Evolutionary conservation across 2,888 invertebrate genomes (phyloP).

Genomic region (Folsomia candida): DNA sequence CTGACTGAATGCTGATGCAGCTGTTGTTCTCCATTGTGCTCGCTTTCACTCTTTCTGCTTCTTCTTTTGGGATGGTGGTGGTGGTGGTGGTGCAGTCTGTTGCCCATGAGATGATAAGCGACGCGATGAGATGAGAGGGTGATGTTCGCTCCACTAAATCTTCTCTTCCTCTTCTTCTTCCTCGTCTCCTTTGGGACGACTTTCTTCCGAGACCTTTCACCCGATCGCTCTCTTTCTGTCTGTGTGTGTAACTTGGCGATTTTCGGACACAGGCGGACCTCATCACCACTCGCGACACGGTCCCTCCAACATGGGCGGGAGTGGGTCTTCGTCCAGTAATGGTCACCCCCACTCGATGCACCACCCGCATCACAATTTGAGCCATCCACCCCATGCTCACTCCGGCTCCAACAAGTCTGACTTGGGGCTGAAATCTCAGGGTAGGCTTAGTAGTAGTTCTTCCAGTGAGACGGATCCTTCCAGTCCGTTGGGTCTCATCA

Average conservation of each 20-base stretch:
- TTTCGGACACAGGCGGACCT: not conserved
- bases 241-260: not conserved
- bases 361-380: conserved; percentile 22
- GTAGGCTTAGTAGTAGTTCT: conserved; percentile 43
- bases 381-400: conserved; percentile 42
- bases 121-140: not conserved
- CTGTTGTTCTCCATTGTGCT: conserved; percentile 1
- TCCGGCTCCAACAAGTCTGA: conserved; percentile 27
- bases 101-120: not conserved
- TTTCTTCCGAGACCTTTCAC: no score
- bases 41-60: conserved; percentile 3
- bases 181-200: not conserved
- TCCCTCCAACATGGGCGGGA: not conserved
- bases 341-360: conserved; percentile 9
- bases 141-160: not conserved
- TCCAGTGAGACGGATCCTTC: conserved; percentile 47
- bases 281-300: conserved; percentile 12
- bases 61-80: not conserved
- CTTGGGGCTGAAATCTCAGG: conserved; percentile 45
- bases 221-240: no score
- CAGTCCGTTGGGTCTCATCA: conserved; percentile 46
- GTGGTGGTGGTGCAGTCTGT: not conserved
- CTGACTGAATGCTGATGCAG: conserved; percentile 15
- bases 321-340: not conserved
- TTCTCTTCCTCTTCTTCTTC: no score